Evolutionary conservation across 2,888 invertebrate species (phyloP).

Genomic region (Galerucella pusilla): DNA sequence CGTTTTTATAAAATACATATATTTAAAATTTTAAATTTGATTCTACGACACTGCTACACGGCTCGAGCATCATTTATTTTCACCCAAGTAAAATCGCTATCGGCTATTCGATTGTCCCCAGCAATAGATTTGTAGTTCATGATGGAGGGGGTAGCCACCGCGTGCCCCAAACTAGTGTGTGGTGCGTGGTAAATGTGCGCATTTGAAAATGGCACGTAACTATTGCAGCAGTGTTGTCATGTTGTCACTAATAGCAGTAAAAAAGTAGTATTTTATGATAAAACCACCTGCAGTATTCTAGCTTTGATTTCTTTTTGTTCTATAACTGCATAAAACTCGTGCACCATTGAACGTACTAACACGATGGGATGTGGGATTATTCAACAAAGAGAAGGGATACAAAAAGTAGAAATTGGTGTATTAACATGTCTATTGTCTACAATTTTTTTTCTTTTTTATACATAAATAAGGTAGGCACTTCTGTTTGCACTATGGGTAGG

Average conservation of each 20-base stretch:
- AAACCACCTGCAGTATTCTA: constrained; percentile 41
- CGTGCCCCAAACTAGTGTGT: constrained; percentile 58
- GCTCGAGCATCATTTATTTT: background rate
- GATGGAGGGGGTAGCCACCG: constrained; percentile 51
- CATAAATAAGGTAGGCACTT: too few species aligned
- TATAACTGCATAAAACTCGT: constrained; percentile 19
- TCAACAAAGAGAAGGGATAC: constrained; percentile 11
- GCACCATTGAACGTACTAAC: constrained; percentile 25
- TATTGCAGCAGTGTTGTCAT: constrained; percentile 46
- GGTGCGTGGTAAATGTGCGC: constrained; percentile 57
- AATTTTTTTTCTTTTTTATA: too few species aligned
- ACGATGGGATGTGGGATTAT: constrained; percentile 14
- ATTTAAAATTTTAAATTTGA: background rate
- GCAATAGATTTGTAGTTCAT: constrained; percentile 30
- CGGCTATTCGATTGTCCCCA: background rate
- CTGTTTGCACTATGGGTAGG: too few species aligned
- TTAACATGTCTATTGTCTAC: too few species aligned
- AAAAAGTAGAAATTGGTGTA: background rate
- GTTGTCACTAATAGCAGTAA: background rate
- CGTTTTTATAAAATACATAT: background rate
- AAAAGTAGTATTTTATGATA: constrained; percentile 22
- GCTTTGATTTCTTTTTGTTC: constrained; percentile 28
- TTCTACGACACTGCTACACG: background rate
- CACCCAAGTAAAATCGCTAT: background rate
- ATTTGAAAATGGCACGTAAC: constrained; percentile 41